phyloP scores from a whole-genome alignment of 2,113 vertebrate genomes.

The Quiscalus mexicanus region DNA sequence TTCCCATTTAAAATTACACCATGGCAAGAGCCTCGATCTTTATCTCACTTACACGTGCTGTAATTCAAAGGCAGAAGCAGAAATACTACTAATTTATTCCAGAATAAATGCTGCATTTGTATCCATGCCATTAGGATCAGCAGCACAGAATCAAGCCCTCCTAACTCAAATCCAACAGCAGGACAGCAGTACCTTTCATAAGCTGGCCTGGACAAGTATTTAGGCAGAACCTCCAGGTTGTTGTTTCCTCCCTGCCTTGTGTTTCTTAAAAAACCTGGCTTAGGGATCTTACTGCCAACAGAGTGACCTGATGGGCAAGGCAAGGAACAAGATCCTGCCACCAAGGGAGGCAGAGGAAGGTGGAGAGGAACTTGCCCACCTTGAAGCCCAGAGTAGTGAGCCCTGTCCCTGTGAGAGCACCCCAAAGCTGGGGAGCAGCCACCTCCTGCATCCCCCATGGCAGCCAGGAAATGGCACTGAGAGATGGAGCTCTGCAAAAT shows the following conservation, averaged over 20 bases:
- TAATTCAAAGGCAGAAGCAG: background rate
- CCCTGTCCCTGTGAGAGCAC: background rate
- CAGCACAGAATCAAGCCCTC: background rate
- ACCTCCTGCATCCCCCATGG: rapidly evolving
- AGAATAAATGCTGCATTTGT: background rate
- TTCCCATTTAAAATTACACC: background rate
- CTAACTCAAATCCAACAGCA: background rate
- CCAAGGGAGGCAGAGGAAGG: background rate
- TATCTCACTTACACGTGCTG: background rate
- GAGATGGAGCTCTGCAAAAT: background rate
- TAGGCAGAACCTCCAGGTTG: background rate
- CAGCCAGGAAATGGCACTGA: rapidly evolving
- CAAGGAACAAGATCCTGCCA: background rate
- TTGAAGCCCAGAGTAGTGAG: background rate
- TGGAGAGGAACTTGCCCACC: background rate
- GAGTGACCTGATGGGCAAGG: background rate
- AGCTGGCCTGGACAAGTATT: background rate
- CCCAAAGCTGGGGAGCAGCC: background rate
- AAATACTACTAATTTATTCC: background rate
- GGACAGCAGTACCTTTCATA: background rate
- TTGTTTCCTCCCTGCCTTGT: background rate
- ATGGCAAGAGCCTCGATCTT: background rate
- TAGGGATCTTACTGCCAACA: background rate
- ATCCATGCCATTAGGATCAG: background rate
- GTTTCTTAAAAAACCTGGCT: background rate